These are phyloP conservation scores for Microcebus jonahi DNA, from an alignment of 2,113 vertebrate genomes.

Conservation along the genomic window DNA sequence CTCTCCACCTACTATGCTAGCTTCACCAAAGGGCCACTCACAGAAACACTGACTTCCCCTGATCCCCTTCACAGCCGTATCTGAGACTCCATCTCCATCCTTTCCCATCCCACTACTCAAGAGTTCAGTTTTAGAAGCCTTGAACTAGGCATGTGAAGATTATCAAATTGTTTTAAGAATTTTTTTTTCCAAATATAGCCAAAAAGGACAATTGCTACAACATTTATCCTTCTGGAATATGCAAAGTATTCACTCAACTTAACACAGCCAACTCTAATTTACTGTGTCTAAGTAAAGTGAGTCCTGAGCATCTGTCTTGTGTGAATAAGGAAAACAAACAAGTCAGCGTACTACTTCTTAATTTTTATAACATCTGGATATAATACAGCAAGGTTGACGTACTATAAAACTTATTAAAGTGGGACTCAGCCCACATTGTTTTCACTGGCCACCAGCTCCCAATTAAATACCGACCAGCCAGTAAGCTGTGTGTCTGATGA, in stretches of 20 bases:
- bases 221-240: background rate
- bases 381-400: background rate
- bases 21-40: background rate
- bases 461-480: background rate
- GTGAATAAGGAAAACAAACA: slow-evolving; percentile 41
- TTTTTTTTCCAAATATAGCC: background rate
- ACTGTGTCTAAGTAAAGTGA: background rate
- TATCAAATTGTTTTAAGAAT: background rate
- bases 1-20: background rate
- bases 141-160: background rate
- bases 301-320: background rate
- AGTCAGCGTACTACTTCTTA: background rate
- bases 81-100: background rate
- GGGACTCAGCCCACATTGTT: background rate
- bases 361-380: background rate
- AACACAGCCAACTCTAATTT: background rate
- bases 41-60: background rate
- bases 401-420: background rate
- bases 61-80: background rate
- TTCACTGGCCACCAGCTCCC: background rate
- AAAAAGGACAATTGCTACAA: background rate
- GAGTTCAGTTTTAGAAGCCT: background rate
- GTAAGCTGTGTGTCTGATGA: background rate
- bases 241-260: background rate
- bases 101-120: background rate